A percentile compares a stretch with the other conserved stretches of the same genome.
Evolutionary conservation across 2,113 vertebrate species (phyloP).

Genomic region (Mesembrinibis cayennensis): DNA sequence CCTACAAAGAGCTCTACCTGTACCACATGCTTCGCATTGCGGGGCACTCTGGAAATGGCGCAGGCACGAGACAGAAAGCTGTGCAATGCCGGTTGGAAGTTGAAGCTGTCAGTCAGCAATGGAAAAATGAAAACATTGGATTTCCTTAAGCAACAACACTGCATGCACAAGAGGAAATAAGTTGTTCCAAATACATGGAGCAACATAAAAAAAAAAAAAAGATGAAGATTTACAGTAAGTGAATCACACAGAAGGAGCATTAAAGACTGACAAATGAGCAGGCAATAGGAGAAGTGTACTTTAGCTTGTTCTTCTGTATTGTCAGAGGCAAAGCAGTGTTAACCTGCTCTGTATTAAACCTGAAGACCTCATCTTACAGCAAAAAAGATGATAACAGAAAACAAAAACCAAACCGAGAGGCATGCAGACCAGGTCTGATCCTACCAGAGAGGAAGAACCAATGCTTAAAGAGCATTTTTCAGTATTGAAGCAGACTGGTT

Average conservation of each 20-base stretch:
- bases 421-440: neutral
- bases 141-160: neutral
- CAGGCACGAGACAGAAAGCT: neutral
- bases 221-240: neutral
- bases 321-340: neutral
- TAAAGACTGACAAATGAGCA: neutral
- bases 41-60: neutral
- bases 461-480: neutral
- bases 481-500: neutral
- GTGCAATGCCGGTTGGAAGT: rapidly evolving
- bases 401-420: neutral
- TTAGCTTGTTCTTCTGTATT: neutral
- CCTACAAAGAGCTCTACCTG: neutral
- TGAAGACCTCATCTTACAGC: neutral
- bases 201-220: neutral
- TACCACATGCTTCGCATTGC: neutral
- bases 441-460: neutral
- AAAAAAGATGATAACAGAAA: neutral
- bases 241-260: neutral
- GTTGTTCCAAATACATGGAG: neutral
- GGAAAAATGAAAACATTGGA: neutral
- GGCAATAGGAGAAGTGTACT: rapidly evolving
- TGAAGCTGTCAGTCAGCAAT: neutral
- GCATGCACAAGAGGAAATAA: neutral
- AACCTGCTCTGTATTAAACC: neutral